Base-by-base conservation (phyloP, 2,797 vertebrate genomes). In the Chromis chromis region DNA sequence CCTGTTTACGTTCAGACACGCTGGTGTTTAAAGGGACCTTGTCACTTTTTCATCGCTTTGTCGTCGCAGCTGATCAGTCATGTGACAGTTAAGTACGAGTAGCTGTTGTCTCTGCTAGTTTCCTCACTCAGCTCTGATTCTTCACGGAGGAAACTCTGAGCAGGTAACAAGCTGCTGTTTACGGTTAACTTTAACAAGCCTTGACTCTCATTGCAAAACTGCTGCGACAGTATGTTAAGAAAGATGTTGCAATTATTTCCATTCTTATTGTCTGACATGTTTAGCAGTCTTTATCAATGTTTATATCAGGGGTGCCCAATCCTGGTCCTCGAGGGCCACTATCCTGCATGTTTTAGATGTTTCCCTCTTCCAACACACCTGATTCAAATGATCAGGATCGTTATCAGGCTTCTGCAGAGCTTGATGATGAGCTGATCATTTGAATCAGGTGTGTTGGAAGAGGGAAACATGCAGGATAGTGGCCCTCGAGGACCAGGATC, bases 11-110 rank as follows among this genome's bases (percentile, higher is more conserved):
- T 33, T 12, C 40, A 3, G 17, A 10, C 22, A 9, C 9, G 10
- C 19, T 56, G 28, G 1, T 21, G n/a, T 55, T 85, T 78, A 61
- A 74, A 79, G 65, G 46, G 13, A 44, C 25, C 27, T 24, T 33
- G 4, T 3, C 21, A 17, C 24, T 27, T 65, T 69, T 25, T 21
- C 17, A 13, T 56, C 7, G 53, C 46, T 53, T 69, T 80, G 71
- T 86, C 72, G 44, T 82, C 64, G 0, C 78, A 81, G 33, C 79
- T 66, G 19, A 81, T 62, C 10, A 39, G 86, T 93, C 91, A 93
- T 79, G 89, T 93, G 92, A 93, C 85, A 52, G 27, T 64, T 59
- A 78, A 65, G 66, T 0, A 54, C 44, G 56, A 61, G 55, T 77
- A 55, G 49, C 39, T 31, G 74, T 63, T 77, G 59, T 76, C 50